These are phyloP conservation scores for Cyphomyrus discorhynchus DNA, from an alignment of 2,113 vertebrate genomes.

Conservation along the genomic window DNA sequence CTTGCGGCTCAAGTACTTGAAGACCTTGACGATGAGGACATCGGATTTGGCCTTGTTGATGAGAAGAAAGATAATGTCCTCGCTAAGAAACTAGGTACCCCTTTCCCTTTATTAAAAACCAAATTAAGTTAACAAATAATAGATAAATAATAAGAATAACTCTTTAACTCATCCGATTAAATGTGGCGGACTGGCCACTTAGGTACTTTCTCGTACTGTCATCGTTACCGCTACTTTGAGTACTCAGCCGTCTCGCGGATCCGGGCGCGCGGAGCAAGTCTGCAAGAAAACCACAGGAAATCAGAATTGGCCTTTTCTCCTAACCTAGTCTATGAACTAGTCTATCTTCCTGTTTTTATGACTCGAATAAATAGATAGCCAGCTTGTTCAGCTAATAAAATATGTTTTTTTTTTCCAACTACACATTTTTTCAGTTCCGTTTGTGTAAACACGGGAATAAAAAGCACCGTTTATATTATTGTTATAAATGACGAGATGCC, in stretches of 20 bases:
- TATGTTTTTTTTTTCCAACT: neutral
- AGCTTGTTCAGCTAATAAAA: neutral
- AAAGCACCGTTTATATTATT: neutral
- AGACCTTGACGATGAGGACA: constrained; percentile 76
- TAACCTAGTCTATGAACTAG: neutral
- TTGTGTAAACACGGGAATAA: neutral
- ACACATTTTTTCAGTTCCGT: neutral
- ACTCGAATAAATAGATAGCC: neutral
- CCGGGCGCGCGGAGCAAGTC: neutral
- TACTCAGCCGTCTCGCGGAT: neutral
- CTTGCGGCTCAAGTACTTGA: constrained; percentile 84
- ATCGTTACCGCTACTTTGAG: neutral
- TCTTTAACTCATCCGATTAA: neutral
- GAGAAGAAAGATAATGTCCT: constrained; percentile 71
- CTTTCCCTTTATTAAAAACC: neutral
- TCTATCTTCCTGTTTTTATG: neutral
- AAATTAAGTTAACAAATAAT: neutral
- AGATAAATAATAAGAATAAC: neutral
- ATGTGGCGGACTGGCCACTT: neutral
- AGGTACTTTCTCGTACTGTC: neutral
- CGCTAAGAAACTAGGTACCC: constrained; percentile 78
- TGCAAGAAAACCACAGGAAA: neutral
- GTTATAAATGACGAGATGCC: neutral
- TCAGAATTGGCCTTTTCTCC: neutral
- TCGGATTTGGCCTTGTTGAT: constrained; percentile 79